Percentiles rank a stretch among this genome's conserved stretches.
These are phyloP conservation scores for Tuta absoluta DNA, from an alignment of 2,888 invertebrate species.

Conservation along the genomic window DNA sequence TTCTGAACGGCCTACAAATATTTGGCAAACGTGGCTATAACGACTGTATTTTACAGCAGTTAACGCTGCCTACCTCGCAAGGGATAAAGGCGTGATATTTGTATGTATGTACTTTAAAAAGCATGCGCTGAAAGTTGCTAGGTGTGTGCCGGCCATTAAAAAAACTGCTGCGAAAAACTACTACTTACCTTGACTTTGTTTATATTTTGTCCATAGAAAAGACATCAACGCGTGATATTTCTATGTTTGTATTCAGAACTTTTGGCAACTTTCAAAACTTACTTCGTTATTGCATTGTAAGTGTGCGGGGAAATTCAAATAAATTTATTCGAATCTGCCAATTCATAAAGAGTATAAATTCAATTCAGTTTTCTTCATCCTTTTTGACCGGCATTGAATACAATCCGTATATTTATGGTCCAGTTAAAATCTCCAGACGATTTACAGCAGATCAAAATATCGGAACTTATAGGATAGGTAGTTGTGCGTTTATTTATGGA, in stretches of 20 bases:
- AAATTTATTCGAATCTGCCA: background rate
- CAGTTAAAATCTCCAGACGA: constrained; percentile 6
- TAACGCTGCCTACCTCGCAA: no score
- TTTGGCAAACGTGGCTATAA: no score
- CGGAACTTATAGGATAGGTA: constrained; percentile 14
- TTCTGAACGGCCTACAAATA: no score
- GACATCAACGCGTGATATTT: constrained; percentile 67
- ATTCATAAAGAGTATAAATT: background rate
- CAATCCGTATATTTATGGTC: constrained; percentile 13
- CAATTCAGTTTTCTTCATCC: constrained; percentile 1
- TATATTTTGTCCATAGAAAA: constrained; percentile 50
- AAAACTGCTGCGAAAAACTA: background rate
- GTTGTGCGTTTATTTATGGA: background rate
- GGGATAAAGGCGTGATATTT: no score
- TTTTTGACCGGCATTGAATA: background rate
- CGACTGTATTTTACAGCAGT: no score
- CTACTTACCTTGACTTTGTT: background rate
- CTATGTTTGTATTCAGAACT: constrained; percentile 20
- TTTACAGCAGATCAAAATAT: constrained; percentile 25
- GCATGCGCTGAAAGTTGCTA: no score
- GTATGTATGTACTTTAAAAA: no score
- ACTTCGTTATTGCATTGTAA: no score
- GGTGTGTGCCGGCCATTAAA: no score
- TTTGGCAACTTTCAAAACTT: no score
- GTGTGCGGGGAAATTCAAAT: no score